Evolutionary conservation across 35 echinoderm and acorn worm species (phyloP).

Genomic region (Stichopus chloronotus): DNA sequence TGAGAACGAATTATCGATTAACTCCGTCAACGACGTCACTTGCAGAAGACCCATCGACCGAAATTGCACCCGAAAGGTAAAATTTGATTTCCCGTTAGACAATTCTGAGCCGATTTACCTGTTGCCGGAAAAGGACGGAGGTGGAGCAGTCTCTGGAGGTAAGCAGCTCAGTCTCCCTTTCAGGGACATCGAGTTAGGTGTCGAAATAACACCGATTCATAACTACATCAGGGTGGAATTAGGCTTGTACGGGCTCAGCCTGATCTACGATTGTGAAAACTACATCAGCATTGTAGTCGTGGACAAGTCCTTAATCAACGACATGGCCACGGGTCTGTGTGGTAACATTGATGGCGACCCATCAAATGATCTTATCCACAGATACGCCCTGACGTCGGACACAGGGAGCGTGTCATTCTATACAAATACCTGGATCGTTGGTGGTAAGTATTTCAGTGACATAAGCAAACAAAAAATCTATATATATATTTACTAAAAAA

Average conservation of each 20-base stretch:
- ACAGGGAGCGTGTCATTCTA: not conserved
- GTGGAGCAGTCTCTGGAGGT: not conserved
- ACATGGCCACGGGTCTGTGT: conserved; percentile 72
- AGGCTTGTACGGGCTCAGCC: not conserved
- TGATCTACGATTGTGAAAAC: conserved; percentile 60
- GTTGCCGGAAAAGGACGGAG: conserved; percentile 3
- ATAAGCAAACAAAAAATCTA: too few relatives aligned
- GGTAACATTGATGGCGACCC: conserved; percentile 74
- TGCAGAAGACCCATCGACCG: not conserved
- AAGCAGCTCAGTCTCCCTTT: not conserved
- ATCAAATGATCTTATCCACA: conserved; percentile 50
- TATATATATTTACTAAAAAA: too few relatives aligned
- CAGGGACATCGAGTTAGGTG: not conserved
- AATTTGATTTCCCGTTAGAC: conserved; percentile 10
- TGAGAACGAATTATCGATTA: not conserved
- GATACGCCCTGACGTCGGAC: conserved; percentile 8
- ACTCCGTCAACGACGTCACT: not conserved
- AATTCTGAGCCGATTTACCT: not conserved
- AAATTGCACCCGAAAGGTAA: conserved; percentile 16
- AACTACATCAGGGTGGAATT: conserved; percentile 67
- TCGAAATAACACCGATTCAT: conserved; percentile 22
- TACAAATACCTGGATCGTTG: conserved; percentile 3
- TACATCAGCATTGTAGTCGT: not conserved
- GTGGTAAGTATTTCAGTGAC: not conserved
- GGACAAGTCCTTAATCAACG: not conserved